These are phyloP conservation scores for Heptranchias perlo DNA, from an alignment of 2,113 vertebrate species.

Conservation along the genomic window DNA sequence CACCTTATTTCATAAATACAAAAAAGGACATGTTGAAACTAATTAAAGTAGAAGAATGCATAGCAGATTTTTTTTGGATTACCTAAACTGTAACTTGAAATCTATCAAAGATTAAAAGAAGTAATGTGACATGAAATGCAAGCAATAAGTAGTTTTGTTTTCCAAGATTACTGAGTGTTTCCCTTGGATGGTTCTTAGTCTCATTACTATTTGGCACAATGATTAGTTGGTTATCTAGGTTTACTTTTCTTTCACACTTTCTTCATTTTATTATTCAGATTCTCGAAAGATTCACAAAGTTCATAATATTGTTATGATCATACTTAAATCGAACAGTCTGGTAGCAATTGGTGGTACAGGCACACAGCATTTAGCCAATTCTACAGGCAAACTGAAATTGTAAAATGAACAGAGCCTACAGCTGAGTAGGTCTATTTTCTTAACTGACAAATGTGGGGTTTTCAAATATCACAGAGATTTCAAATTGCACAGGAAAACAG, in stretches of 20 bases:
- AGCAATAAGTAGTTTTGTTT: neutral
- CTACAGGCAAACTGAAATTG: neutral
- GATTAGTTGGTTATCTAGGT: neutral
- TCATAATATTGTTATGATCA: slow-evolving; percentile 1
- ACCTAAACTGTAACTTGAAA: neutral
- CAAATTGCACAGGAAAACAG: neutral
- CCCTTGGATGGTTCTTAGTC: neutral
- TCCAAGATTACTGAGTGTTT: neutral
- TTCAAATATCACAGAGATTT: neutral
- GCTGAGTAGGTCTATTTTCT: neutral
- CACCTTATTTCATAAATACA: neutral
- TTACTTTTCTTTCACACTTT: neutral
- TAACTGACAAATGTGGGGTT: neutral
- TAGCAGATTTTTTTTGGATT: neutral
- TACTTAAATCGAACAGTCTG: no score
- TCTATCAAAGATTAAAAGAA: neutral
- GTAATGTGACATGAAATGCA: neutral
- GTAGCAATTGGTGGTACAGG: neutral
- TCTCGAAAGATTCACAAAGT: neutral
- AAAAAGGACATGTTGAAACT: neutral
- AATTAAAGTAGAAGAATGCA: neutral
- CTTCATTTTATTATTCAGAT: neutral
- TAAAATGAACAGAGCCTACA: neutral
- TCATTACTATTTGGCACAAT: neutral
- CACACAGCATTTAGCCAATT: neutral